Evolutionary conservation across 1,140 invertebrate genomes (phyloP), one percentile per base, ranked within the genome.

Genomic region (Heliconius eleuchia): DNA sequence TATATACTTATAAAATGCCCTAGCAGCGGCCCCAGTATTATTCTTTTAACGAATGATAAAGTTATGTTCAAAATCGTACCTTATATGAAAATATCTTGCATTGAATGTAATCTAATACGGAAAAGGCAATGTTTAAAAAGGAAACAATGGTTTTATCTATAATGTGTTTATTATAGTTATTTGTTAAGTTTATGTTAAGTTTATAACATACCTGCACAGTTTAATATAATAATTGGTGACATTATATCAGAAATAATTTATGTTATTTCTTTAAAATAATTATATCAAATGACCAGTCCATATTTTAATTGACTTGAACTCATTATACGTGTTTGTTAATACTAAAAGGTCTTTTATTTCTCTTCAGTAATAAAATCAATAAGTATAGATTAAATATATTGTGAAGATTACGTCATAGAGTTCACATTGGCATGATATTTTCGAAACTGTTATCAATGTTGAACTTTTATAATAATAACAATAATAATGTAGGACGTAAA

Each of bases 281-380:
- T 66, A 16, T 66, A 66, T 30, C 1, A 57, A 57, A 57, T 57
- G 55, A 57, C 60, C n/a, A 66, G 60, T 66, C 27, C 27, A 66
- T 66, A 66, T 66, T 30, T 66, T 27, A 66, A 66, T 66, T 66
- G 60, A 66, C 30, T 60, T 66, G 60, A 66, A 66, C 19, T 60
- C n/a, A 60, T 23, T 60, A 66, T 66, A 66, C 30, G 13, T 66
- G 27, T 66, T 66, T 66, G 23, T 30, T 30, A 66, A 66, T 66
- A 60, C 16, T 57, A 57, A 9, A 66, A 16, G 11, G 27, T 27
- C 0, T 66, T 66, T 27, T 66, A 27, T 66, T 66, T 66, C 11
- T 66, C 60, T 30, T 27, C n/a, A 27, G 19, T 23, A 66, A 66
- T 23, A 66, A 27, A 23, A 27, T 13, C 5, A 27, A 57, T 46